Evolutionary conservation across 1,140 invertebrate species (phyloP).

Genomic region (Cherax destructor): DNA sequence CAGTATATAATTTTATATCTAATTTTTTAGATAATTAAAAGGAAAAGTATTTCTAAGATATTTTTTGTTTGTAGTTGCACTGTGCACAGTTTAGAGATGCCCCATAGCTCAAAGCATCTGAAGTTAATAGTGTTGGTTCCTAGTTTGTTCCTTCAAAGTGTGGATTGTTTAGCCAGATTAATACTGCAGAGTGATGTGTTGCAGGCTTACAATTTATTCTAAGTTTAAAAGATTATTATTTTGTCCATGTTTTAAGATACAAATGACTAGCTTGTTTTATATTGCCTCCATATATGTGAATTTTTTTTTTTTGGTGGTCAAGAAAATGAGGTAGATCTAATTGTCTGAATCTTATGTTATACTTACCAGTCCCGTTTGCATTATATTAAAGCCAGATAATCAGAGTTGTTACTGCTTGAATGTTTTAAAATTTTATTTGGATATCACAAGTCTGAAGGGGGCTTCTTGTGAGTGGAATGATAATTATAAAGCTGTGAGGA

Average conservation of each 20-base stretch:
- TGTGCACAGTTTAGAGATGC: constrained; percentile 29
- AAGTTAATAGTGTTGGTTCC: constrained; percentile 39
- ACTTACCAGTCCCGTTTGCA: neutral
- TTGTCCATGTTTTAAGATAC: neutral
- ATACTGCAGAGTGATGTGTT: constrained; percentile 11
- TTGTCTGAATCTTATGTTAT: neutral
- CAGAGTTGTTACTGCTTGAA: neutral
- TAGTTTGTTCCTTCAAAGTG: constrained; percentile 38
- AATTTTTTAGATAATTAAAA: neutral
- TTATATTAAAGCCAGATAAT: neutral
- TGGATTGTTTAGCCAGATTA: constrained; percentile 41
- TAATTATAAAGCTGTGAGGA: neutral
- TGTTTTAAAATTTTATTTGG: neutral
- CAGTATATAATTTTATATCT: neutral
- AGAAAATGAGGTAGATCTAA: neutral
- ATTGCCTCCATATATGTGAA: neutral
- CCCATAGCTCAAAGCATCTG: constrained; percentile 42
- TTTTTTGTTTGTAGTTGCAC: neutral
- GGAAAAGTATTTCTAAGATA: neutral
- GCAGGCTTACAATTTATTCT: constrained; percentile 12
- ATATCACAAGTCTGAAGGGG: neutral
- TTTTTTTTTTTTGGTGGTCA: neutral
- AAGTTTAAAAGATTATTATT: neutral
- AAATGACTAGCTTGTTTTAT: neutral
- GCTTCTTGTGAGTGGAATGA: neutral